A percentile compares a stretch with the other conserved stretches of the same genome.
phyloP scores from a whole-genome alignment of 2,113 vertebrate genomes.

The Bufo gargarizans region DNA sequence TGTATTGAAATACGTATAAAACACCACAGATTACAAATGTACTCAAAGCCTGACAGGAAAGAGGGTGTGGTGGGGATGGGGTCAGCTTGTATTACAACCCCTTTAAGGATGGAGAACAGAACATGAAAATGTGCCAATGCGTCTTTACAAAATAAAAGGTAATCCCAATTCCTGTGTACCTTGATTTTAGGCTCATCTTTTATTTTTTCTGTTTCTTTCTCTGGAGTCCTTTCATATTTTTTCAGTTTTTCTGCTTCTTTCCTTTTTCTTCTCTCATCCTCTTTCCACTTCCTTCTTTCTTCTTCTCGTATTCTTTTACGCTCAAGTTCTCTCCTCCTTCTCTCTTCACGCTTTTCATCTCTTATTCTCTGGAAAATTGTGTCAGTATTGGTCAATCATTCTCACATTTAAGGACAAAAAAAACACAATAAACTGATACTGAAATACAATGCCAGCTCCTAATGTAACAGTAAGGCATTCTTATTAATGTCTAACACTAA shows the following conservation, averaged over 20 bases:
- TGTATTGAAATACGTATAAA: too few relatives aligned
- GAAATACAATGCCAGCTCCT: too few relatives aligned
- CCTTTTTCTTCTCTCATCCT: conserved; percentile 92
- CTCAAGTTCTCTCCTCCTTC: conserved; percentile 90
- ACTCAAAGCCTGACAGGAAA: too few relatives aligned
- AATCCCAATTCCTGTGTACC: conserved; percentile 68
- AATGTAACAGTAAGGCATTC: too few relatives aligned
- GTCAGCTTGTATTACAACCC: too few relatives aligned
- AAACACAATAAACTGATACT: not conserved
- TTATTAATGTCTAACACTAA: too few relatives aligned
- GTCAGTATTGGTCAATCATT: not conserved
- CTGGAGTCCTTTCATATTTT: conserved; percentile 82
- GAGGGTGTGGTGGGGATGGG: too few relatives aligned
- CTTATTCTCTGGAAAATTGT: conserved; percentile 81
- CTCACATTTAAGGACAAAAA: not conserved
- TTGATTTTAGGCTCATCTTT: conserved; percentile 99
- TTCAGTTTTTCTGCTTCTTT: conserved; percentile 94
- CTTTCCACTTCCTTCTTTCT: conserved; percentile 96
- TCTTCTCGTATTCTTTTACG: conserved; percentile 94
- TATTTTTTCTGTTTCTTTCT: conserved; percentile 87
- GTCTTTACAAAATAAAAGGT: not conserved
- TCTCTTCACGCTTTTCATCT: conserved; percentile 97
- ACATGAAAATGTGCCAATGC: too few relatives aligned
- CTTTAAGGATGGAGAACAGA: too few relatives aligned
- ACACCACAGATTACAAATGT: too few relatives aligned